Percentiles rank a stretch among this genome's conserved stretches.
Evolutionary conservation across 1,140 invertebrate species (phyloP).

Genomic region (Caerostris darwini): DNA sequence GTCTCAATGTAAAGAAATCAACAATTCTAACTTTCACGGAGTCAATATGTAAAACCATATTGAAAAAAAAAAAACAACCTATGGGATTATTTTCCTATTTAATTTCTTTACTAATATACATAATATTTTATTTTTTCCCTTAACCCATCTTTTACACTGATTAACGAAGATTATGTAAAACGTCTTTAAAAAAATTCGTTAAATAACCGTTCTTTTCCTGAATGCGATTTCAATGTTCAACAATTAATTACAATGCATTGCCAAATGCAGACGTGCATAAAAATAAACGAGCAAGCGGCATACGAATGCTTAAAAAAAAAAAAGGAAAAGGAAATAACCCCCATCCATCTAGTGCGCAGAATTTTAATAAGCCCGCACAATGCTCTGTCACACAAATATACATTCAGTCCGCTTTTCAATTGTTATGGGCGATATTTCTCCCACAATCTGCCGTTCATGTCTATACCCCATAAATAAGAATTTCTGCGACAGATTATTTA

Average conservation of each 20-base stretch:
- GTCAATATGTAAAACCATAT: too few relatives aligned
- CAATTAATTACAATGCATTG: not conserved
- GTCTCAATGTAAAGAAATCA: too few relatives aligned
- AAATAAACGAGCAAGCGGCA: not conserved
- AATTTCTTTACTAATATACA: too few relatives aligned
- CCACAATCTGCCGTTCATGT: constrained; percentile 31
- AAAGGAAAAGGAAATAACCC: constrained; percentile 4
- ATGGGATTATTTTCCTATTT: too few relatives aligned
- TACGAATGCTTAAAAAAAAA: too few relatives aligned
- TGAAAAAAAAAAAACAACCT: too few relatives aligned
- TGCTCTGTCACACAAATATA: not conserved
- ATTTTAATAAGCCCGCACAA: not conserved
- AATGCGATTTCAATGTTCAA: not conserved
- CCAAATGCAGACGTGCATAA: not conserved
- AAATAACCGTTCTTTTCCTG: too few relatives aligned
- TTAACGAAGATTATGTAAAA: too few relatives aligned
- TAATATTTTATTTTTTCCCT: too few relatives aligned
- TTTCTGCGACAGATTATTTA: constrained; percentile 14
- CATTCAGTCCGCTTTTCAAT: not conserved
- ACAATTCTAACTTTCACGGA: too few relatives aligned
- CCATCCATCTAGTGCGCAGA: not conserved
- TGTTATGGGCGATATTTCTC: constrained; percentile 25
- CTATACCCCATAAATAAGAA: constrained; percentile 53
- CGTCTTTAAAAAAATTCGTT: too few relatives aligned
- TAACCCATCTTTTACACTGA: too few relatives aligned